Percentiles rank a stretch among this genome's conserved stretches.
Conservation (phyloP, 1,140 invertebrate species). For the Aphelinus certus region DNA sequence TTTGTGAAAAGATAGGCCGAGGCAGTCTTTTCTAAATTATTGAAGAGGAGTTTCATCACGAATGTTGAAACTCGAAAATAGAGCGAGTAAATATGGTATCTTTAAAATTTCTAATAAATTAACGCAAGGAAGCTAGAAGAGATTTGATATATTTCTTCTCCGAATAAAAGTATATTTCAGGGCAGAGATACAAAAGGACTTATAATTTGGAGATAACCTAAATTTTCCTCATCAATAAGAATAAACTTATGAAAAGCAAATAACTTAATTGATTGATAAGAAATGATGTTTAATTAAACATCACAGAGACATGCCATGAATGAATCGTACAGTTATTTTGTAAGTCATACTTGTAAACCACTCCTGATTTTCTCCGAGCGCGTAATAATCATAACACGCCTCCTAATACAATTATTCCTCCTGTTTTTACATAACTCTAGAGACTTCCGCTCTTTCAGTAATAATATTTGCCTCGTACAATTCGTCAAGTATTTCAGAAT, state of each 20-base stretch:
- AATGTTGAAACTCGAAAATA: no score
- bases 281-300: neutral
- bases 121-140: no score
- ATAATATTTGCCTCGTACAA: slow-evolving; percentile 38
- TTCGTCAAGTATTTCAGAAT: slow-evolving; percentile 41
- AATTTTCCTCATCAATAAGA: neutral
- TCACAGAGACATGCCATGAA: slow-evolving; percentile 16
- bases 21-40: no score
- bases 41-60: no score
- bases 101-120: no score
- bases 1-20: no score
- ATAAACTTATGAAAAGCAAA: neutral
- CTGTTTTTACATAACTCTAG: slow-evolving; percentile 50
- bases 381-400: slow-evolving; percentile 45
- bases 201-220: no score
- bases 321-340: slow-evolving; percentile 46
- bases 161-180: slow-evolving; percentile 6
- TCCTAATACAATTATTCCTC: slow-evolving; percentile 46
- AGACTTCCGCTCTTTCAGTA: slow-evolving; percentile 37
- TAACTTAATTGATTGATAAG: neutral
- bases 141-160: neutral
- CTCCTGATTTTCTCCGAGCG: slow-evolving; percentile 45
- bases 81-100: no score
- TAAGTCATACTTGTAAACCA: slow-evolving; percentile 59
- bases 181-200: slow-evolving; percentile 1